Evolutionary conservation across 53 echinoderm and acorn worm genomes (phyloP), one percentile per base, ranked within the genome.

Genomic region (Echinarachnius parma): DNA sequence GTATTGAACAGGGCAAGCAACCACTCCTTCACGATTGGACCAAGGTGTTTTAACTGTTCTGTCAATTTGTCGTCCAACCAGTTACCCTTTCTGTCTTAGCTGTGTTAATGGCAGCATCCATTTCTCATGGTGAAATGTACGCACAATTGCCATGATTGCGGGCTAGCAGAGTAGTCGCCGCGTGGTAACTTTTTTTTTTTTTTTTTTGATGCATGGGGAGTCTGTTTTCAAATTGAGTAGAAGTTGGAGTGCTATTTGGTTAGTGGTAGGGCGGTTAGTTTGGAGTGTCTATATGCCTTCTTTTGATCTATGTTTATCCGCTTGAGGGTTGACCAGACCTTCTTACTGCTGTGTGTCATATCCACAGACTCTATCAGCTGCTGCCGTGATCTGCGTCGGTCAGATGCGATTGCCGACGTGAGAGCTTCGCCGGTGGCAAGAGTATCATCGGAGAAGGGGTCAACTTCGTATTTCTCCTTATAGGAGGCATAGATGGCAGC

Each of bases 1-100:
- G 47, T 26, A 45, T 78, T 78, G 30, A 58, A 68, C 59, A 83
- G 3, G 4, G 49, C 9, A 1, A 78, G 37, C 4, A 78, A 63
- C 66, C 65, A 66, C 18, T 27, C 1, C 3, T 54, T 15, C 3
- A 50, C 31, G 16, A 15, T 29, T 31, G 14, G 4, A 4, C 67
- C 67, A 45, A 67, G 50, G 46, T 67, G 53, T 54, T 74, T 74
- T 34, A 74, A 54, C 57, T 74, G 75, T 28, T 74, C 22, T 8
- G 26, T 48, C 42, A 39, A 9, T 7, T 9, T 39, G 42, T 39
- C 42, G 13, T 39, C 42, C 42, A 39, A 13, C 42, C 42, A 39
- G 42, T 13, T 9, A 13, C 42, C 13, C 13, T 39, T 13, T 13
- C 42, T 9, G 42, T 47, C 18, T 67, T 67, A 25, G 37, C 18